Base-by-base conservation (phyloP, 2,797 vertebrate species). In the Pseudomugil tenellus region DNA sequence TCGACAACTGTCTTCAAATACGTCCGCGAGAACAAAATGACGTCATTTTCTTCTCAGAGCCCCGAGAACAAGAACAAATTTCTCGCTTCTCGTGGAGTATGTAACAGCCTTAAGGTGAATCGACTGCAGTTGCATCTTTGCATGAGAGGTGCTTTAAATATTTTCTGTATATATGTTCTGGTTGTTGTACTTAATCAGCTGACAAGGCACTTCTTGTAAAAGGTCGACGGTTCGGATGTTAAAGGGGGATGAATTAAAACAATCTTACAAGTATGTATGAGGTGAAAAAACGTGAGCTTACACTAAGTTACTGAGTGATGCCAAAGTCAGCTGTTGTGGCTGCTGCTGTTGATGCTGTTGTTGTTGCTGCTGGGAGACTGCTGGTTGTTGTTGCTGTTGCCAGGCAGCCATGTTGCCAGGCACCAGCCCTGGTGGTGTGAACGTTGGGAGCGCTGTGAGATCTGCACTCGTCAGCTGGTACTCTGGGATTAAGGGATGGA, bases 381-480 rank as follows among this genome's bases (percentile, higher is more conserved):
- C 91, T 0, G 94, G 95, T 31, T 92, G 96, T 14, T 95, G 96
- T 0, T 95, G 96, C 86, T 96, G 97, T 89, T 97, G 97, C 97
- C 97, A 98, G 90, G 95, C 93, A 52, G 96, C 94, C 92, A 99
- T 94, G 84, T 95, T 97, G 93, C 97, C 95, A 68, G 97, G 95
- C 74, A 97, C 95, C 91, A 99, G 90, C 55, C 95, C 94, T 9
- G 96, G 95, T 0, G 96, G 97, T 71, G 95, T 95, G 94, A 98
- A 99, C 0, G 96, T 95, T 17, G 97, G 96, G 83, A 99, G 94
- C 7, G 96, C 97, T 23, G 96, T 96, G 65, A 98, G 94, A 86
- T 99, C 97, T 23, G 97, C 97, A 3, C 96, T 98, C 21, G 95
- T 96, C 95, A 98, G 90, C 93, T 98, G 97, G 92, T 98, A 98